Evolutionary conservation across 2,797 vertebrate genomes (phyloP).

Genomic region (Scomberomorus guttatus): DNA sequence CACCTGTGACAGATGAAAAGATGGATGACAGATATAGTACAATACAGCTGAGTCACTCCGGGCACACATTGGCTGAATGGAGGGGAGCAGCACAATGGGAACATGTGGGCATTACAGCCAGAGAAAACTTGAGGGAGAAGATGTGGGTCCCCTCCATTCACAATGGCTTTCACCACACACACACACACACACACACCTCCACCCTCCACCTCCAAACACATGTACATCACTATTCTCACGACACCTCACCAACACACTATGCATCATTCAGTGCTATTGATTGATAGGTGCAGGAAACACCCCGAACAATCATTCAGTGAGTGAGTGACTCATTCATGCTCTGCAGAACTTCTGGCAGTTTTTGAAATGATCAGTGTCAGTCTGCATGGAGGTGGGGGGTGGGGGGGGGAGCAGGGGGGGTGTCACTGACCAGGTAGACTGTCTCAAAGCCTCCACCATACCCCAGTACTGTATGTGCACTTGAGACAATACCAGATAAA

Average conservation of each 20-base stretch:
- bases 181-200: background rate
- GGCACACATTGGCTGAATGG: constrained; percentile 43
- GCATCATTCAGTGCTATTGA: constrained; percentile 50
- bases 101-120: constrained; percentile 47
- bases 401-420: no score
- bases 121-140: constrained; percentile 42
- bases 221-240: constrained; percentile 5
- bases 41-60: constrained; percentile 80
- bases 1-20: constrained; percentile 86
- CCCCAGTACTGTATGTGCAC: constrained; percentile 20
- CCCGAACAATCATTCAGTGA: constrained; percentile 15
- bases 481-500: constrained; percentile 8
- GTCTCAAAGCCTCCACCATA: constrained; percentile 17
- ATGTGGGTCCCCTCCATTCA: constrained; percentile 45
- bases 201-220: constrained; percentile 34
- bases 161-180: constrained; percentile 14
- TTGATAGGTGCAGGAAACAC: constrained; percentile 34
- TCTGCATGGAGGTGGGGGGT: background rate
- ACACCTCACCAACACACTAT: constrained; percentile 40
- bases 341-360: constrained; percentile 62
- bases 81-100: constrained; percentile 55
- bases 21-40: constrained; percentile 82
- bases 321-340: constrained; percentile 48
- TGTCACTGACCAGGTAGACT: constrained; percentile 23
- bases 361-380: constrained; percentile 5